Percentiles rank a stretch among this genome's conserved stretches.
Conservation (phyloP, 1,140 invertebrate species). For the Aphelinus certus region DNA sequence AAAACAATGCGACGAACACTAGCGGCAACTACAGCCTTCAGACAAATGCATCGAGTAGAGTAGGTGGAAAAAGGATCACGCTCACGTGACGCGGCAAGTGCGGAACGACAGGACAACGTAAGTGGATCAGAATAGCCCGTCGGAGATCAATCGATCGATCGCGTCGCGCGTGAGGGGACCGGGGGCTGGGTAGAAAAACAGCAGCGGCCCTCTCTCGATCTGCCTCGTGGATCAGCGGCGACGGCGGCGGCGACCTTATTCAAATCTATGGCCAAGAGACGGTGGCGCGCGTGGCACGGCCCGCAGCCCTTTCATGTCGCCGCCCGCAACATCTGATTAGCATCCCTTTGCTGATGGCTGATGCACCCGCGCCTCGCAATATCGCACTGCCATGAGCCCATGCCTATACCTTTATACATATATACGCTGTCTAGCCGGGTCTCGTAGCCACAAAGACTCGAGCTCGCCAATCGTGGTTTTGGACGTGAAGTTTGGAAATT, state of each 20-base stretch:
- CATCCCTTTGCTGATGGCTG: conserved; percentile 45
- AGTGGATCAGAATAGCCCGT: conserved; percentile 31
- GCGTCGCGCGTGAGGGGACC: not conserved
- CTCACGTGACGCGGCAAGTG: not conserved
- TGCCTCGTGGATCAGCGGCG: conserved; percentile 34
- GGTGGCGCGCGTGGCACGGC: conserved; percentile 34
- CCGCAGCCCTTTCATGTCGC: conserved; percentile 56
- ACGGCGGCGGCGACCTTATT: conserved; percentile 41
- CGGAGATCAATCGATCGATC: conserved; percentile 30
- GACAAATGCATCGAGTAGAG: not conserved
- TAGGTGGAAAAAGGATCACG: not conserved
- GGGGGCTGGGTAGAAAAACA: conserved; percentile 34
- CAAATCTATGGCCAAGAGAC: conserved; percentile 53
- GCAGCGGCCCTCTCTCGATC: not conserved
- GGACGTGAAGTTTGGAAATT: no score
- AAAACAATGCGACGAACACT: not conserved
- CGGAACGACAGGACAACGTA: not conserved
- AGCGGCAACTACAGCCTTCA: conserved; percentile 24
- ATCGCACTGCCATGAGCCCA: conserved; percentile 12
- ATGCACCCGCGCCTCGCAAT: conserved; percentile 37
- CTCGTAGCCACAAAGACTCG: no score
- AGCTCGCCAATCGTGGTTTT: no score
- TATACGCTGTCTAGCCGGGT: no score
- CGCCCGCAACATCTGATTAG: conserved; percentile 67
- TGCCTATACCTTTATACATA: no score